A percentile compares a stretch with the other conserved stretches of the same genome.
Conservation (phyloP, 2,113 vertebrate genomes). For the Stictonetta naevosa region DNA sequence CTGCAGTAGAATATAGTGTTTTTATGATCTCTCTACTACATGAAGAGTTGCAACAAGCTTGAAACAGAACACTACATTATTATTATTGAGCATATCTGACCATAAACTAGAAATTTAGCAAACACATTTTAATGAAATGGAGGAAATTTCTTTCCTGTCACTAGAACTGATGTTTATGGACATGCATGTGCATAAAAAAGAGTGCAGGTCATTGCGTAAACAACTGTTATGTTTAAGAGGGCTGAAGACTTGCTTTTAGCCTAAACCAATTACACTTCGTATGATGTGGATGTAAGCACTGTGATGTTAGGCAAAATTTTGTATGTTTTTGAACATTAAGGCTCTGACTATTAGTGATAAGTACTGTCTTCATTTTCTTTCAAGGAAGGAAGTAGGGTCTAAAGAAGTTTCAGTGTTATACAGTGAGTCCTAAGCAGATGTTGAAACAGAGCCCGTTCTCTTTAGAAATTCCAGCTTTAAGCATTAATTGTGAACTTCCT, state of each 20-base stretch:
- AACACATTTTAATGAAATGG: not conserved
- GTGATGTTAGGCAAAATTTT: not conserved
- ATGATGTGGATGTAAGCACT: not conserved
- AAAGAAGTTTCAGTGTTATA: not conserved
- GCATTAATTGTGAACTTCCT: conserved; percentile 29
- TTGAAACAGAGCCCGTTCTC: conserved; percentile 21
- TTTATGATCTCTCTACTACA: not conserved
- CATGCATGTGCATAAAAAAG: not conserved
- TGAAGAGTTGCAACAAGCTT: not conserved
- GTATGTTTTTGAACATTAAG: not conserved
- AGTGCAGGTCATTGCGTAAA: not conserved
- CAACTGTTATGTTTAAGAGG: not conserved
- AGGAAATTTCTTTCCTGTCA: not conserved
- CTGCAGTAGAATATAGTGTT: not conserved
- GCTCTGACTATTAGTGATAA: not conserved
- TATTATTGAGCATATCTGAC: not conserved
- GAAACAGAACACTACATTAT: not conserved
- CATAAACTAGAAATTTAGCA: not conserved
- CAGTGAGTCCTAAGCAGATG: conserved; percentile 13
- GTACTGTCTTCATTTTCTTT: conserved; percentile 8
- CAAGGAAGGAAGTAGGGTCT: not conserved
- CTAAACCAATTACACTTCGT: not conserved
- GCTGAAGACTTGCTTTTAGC: not conserved
- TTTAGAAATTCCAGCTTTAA: conserved; percentile 46
- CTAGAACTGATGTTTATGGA: not conserved